A percentile compares a stretch with the other conserved stretches of the same genome.
These are phyloP conservation scores for Benitochromis conjunctus DNA, from an alignment of 2,113 vertebrate species.

Conservation along the genomic window DNA sequence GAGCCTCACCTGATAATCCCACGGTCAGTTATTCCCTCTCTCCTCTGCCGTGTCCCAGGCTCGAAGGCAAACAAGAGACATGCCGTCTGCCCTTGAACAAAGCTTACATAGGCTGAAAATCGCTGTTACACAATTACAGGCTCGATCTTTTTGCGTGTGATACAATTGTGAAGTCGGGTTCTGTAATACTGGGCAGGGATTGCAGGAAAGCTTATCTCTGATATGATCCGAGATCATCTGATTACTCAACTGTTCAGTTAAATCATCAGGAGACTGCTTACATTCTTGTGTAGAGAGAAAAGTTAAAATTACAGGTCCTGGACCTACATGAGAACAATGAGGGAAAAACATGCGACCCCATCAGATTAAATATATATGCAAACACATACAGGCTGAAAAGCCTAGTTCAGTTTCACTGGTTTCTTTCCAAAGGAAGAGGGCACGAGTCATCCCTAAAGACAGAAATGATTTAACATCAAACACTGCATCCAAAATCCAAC, in stretches of 20 bases:
- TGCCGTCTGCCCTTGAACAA: conserved; percentile 50
- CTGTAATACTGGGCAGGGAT: background rate
- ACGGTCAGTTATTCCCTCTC: conserved; percentile 33
- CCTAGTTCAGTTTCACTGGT: conserved; percentile 40
- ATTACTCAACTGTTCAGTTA: conserved; percentile 29
- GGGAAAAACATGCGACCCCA: background rate
- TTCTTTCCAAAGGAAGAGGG: background rate
- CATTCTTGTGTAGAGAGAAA: background rate
- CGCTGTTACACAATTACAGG: conserved; percentile 44
- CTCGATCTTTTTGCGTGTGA: background rate
- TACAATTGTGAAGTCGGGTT: background rate
- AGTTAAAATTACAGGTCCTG: background rate
- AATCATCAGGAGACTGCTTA: background rate
- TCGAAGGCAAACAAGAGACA: conserved; percentile 41
- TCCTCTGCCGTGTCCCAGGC: background rate
- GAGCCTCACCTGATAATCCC: conserved; percentile 51
- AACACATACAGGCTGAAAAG: background rate
- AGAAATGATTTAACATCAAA: conserved; percentile 32
- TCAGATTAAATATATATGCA: background rate
- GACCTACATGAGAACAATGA: background rate
- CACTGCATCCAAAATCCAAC: background rate
- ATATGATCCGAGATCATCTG: conserved; percentile 29
- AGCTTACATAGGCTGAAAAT: conserved; percentile 47
- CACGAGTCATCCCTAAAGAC: background rate
- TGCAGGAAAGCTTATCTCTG: background rate